Evolutionary conservation across 2,888 invertebrate genomes (phyloP), one percentile per base, ranked within the genome.

Genomic region (Diarsia rubi): DNA sequence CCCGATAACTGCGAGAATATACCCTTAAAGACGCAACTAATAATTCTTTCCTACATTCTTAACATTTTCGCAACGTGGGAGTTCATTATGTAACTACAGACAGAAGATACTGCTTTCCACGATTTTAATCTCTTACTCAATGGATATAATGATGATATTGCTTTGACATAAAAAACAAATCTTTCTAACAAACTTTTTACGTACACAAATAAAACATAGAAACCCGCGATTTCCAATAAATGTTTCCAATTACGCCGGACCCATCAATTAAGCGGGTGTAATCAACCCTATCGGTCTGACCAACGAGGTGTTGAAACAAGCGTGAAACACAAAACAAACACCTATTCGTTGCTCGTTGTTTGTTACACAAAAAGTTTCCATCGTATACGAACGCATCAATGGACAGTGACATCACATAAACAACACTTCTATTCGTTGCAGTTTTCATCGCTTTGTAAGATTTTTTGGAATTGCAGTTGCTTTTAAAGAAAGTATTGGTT

Each of bases 201-300:
- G 44, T 3, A 68, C 69, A 57, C 49, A 65, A 73, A 69, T 49
- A 54, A 65, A 72, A 71, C 57, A 69, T 69, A 47, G 66, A 68
- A 31, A 54, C 47, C 11, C 14, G 19, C 37, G 54, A 54, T 75
- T 72, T 57, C 42, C 44, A 66, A 69, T 62, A 65, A 73, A 65
- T 54, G 42, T 68, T 82, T 69, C 59, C 62, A 52, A 65, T 73
- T 85, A 72, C 54, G 24, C 44, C 31, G 57, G 24, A 70, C 85
- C 82, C 72, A 75, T 83, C 85, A 84, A 83, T 85, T 78, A 85
- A 69, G 54, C 82, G 59, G 49, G 68, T 27, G 52, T 73, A 82
- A 45, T 83, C 86, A 80, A 69, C 75, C 73, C 63, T 57, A 19
- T 68, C 72, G 71, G 31, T n/a, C 49, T 27, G 45, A 14, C 66